These are phyloP conservation scores for Chloropsis cyanopogon DNA, from an alignment of 2,113 vertebrate species.

Conservation along the genomic window DNA sequence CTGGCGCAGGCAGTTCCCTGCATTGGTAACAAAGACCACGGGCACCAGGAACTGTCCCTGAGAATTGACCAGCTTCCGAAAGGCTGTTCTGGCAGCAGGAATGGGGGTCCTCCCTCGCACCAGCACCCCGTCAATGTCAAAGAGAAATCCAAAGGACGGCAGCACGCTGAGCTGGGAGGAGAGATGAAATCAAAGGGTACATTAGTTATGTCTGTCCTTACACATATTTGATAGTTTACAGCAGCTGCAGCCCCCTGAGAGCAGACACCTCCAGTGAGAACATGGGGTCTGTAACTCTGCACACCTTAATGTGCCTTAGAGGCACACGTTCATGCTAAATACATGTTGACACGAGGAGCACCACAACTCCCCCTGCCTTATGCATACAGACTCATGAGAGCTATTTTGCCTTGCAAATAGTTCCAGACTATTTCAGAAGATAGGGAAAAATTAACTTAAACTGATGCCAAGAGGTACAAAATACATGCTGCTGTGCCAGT, in stretches of 20 bases:
- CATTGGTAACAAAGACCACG: slow-evolving; percentile 89
- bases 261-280: not conserved
- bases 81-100: slow-evolving; percentile 80
- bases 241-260: not conserved
- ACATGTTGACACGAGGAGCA: not conserved
- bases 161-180: slow-evolving; percentile 20
- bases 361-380: not conserved
- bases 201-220: not conserved
- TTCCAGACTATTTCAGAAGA: not conserved
- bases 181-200: not conserved
- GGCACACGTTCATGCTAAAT: not conserved
- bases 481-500: not conserved
- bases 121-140: slow-evolving; percentile 87
- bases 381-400: not conserved
- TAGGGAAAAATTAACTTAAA: not conserved
- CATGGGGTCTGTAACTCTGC: too few relatives aligned
- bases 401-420: not conserved
- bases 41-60: slow-evolving; percentile 82
- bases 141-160: slow-evolving; percentile 81
- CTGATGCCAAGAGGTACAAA: not conserved
- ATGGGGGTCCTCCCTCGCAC: slow-evolving; percentile 82
- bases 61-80: slow-evolving; percentile 79
- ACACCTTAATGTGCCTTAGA: rapidly evolving
- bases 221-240: not conserved
- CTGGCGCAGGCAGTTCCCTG: slow-evolving; percentile 85